phyloP scores from a whole-genome alignment of 2,113 vertebrate genomes.

The Petrocephalus microphthalmus region DNA sequence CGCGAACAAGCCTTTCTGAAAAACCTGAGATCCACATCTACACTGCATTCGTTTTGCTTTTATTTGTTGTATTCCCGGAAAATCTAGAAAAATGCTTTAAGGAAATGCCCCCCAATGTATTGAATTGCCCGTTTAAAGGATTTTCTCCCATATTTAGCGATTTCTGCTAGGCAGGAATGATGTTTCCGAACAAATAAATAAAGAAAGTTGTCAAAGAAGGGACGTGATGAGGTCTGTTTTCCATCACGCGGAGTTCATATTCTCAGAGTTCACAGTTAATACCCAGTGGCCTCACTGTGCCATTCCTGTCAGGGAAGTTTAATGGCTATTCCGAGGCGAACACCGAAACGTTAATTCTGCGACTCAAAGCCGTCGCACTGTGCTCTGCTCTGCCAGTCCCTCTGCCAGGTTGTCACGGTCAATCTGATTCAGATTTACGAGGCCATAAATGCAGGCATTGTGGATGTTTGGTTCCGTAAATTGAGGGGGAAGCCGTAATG shows the following conservation, averaged over 20 bases:
- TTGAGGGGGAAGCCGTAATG: background rate
- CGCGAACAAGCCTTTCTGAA: too few species aligned
- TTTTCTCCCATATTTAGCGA: background rate
- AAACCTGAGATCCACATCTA: background rate
- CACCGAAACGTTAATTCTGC: background rate
- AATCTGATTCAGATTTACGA: slow-evolving; percentile 7
- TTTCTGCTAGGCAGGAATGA: background rate
- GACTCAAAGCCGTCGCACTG: background rate
- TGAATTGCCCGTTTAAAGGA: background rate
- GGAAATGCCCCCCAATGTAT: background rate
- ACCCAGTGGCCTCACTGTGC: background rate
- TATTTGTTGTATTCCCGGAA: background rate
- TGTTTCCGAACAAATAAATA: background rate
- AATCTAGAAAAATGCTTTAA: background rate
- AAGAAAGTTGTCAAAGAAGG: background rate
- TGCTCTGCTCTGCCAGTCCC: background rate
- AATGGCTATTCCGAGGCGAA: background rate
- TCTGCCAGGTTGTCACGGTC: slow-evolving; percentile 1
- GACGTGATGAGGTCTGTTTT: background rate
- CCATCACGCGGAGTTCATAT: background rate
- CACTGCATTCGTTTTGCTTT: background rate
- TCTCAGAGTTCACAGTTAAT: background rate
- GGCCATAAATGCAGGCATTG: slow-evolving; percentile 9
- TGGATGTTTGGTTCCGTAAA: background rate
- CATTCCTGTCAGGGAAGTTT: slow-evolving; percentile 3